Base-by-base conservation (phyloP, 2,888 invertebrate species). In the Chymomyza fuscimana region DNA sequence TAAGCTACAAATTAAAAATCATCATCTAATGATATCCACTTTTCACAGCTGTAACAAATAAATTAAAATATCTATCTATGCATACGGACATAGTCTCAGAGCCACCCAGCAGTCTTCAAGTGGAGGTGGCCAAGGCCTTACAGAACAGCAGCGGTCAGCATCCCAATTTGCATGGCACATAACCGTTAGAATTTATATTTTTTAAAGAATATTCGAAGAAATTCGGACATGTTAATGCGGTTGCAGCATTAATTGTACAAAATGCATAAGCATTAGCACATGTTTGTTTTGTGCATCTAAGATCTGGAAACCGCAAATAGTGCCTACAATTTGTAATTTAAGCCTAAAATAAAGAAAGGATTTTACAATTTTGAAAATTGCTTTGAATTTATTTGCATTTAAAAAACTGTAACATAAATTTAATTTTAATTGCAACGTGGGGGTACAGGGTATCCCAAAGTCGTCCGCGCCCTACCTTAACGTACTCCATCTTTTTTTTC, bases 61-160 rank as follows among this genome's bases (percentile, higher is more conserved):
- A 98, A 63, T 93, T 99, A 83, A 95, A 97, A 86, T 95, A 96
- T 90, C 93, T 99, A 85, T 97, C 97, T 92, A 98, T 97, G 83
- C 95, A 95, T 76, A 99, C 99, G 62, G 98, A 98, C 89, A 97
- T 99, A 87, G 93, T 99, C 85, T 95, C 97, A 59, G 96, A 96
- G 90, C 98, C 98, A 12, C 92, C 92, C 50, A 95, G 95, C 90
- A 95, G 95, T 69, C 93, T 99, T 87, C 96, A 97, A 10, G 97
- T 98, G 72, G 98, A 99, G 93, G 97, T 97, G 22, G 94, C 95
- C 67, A 94, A 95, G 87, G 96, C 97, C 25, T 95, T 96, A 76
- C 89, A 90, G 70, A 90, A 90, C 85, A 84, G 80, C 70, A 87
- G 77, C 79, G 89, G 91, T 4, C 89, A 91, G 69, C 91, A 91